Conservation (phyloP, 2,113 vertebrate species). For the Podilymbus podiceps region DNA sequence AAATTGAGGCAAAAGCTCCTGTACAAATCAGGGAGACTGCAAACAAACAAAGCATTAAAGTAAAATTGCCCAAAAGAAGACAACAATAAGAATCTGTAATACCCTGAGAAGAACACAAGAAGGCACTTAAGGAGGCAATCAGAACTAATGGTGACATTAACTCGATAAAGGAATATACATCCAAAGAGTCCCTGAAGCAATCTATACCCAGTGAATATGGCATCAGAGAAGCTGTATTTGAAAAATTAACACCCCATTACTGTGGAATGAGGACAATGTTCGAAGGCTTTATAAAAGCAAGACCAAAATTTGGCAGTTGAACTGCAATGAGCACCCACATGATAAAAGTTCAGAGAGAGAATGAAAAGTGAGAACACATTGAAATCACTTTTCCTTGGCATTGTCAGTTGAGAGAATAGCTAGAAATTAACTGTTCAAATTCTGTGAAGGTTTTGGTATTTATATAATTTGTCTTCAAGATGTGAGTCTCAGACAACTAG, state of each 20-base stretch:
- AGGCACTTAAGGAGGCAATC: conserved; percentile 65
- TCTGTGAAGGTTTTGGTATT: not conserved
- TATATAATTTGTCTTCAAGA: not conserved
- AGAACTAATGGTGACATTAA: conserved; percentile 69
- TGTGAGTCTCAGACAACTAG: not conserved
- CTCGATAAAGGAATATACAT: conserved; percentile 54
- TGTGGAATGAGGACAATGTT: not conserved
- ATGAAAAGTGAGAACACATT: not conserved
- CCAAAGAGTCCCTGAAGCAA: conserved; percentile 57
- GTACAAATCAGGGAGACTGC: conserved; percentile 45
- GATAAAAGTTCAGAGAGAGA: not conserved
- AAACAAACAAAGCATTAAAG: conserved; percentile 70
- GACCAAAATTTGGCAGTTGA: not conserved
- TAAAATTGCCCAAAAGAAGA: conserved; percentile 63
- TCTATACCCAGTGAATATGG: conserved; percentile 15
- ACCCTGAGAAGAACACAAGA: conserved; percentile 47
- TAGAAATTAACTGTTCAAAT: not conserved
- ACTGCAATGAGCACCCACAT: not conserved
- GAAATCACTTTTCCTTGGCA: not conserved
- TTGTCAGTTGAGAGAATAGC: not conserved
- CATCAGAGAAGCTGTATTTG: conserved; percentile 40
- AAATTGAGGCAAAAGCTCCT: conserved; percentile 58
- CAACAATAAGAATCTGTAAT: conserved; percentile 56
- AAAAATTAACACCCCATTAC: conserved; percentile 58
- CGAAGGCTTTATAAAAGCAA: conserved; percentile 16